phyloP scores from a whole-genome alignment of 1,140 invertebrate genomes.

The Chironomus striatipennis region DNA sequence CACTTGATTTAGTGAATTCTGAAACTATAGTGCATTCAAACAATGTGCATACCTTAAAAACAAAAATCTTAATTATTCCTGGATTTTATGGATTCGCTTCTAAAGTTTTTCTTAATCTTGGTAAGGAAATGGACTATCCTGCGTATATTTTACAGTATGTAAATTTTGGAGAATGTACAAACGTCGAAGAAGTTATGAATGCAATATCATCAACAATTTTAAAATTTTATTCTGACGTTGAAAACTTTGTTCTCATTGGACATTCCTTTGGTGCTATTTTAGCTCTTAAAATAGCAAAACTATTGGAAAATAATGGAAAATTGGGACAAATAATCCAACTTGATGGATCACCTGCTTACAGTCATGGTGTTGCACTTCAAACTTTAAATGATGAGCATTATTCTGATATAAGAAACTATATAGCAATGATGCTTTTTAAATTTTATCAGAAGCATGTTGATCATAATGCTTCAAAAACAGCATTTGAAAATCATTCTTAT shows the following conservation, averaged over 20 bases:
- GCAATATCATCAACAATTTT: not conserved
- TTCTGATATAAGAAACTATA: constrained; percentile 46
- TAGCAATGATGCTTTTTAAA: constrained; percentile 42
- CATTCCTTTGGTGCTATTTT: constrained; percentile 57
- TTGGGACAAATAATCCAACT: constrained; percentile 46
- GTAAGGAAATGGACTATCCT: constrained; percentile 29
- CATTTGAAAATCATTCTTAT: constrained; percentile 26
- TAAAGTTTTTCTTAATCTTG: constrained; percentile 35
- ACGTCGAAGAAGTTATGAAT: not conserved
- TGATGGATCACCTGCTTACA: constrained; percentile 49
- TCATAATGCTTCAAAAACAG: not conserved
- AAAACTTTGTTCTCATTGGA: constrained; percentile 46
- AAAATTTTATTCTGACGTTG: constrained; percentile 50
- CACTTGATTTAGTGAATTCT: not conserved
- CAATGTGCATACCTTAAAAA: not conserved
- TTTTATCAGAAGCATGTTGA: constrained; percentile 44
- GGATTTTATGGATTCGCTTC: constrained; percentile 69
- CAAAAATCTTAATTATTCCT: constrained; percentile 49
- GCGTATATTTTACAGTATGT: constrained; percentile 32
- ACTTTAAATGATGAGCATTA: constrained; percentile 39
- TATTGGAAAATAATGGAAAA: constrained; percentile 49
- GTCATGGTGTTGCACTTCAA: constrained; percentile 37
- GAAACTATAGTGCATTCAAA: not conserved
- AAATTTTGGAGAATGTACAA: constrained; percentile 27
- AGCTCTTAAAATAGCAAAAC: constrained; percentile 44